Evolutionary conservation across 2,888 invertebrate genomes (phyloP).

Genomic region (Ormyrus pomaceus): DNA sequence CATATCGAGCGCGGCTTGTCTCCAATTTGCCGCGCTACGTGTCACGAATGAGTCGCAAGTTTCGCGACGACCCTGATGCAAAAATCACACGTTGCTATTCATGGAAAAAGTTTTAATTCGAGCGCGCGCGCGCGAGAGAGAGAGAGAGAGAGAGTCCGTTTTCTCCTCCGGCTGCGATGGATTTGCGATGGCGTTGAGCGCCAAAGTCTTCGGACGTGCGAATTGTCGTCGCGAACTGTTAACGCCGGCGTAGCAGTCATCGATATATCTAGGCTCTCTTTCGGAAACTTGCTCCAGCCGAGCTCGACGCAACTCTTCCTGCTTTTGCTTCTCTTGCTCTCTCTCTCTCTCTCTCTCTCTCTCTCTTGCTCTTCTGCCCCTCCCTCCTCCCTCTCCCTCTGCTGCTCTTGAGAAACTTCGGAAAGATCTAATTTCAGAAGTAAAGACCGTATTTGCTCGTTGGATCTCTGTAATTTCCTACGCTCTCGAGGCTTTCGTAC

Average conservation of each 20-base stretch:
- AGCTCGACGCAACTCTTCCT: not conserved
- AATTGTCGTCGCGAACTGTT: slow-evolving; percentile 14
- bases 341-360: not conserved
- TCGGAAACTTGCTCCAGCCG: not conserved
- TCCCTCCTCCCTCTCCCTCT: not conserved
- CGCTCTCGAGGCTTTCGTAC: not conserved
- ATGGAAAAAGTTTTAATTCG: slow-evolving; percentile 71
- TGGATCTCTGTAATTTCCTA: slow-evolving; percentile 19
- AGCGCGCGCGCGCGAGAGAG: slow-evolving; percentile 43
- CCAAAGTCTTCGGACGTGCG: slow-evolving; percentile 10
- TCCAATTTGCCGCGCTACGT: slow-evolving; percentile 49
- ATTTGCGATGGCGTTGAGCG: slow-evolving; percentile 16
- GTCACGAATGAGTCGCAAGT: slow-evolving; percentile 48
- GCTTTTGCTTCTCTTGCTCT: not conserved
- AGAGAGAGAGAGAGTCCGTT: slow-evolving; percentile 15
- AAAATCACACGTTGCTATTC: slow-evolving; percentile 69
- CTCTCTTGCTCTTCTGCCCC: not conserved
- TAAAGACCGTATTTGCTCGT: slow-evolving; percentile 25
- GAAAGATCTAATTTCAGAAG: slow-evolving; percentile 43
- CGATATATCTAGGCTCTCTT: slow-evolving; percentile 1
- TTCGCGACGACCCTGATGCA: slow-evolving; percentile 50
- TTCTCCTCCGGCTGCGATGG: slow-evolving; percentile 27
- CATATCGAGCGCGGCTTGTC: slow-evolving; percentile 43
- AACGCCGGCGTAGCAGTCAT: not conserved
- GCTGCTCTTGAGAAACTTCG: slow-evolving; percentile 13